Evolutionary conservation across 2,797 vertebrate species (phyloP), one percentile per base, ranked within the genome.

Genomic region (Sebastes trivittatus): DNA sequence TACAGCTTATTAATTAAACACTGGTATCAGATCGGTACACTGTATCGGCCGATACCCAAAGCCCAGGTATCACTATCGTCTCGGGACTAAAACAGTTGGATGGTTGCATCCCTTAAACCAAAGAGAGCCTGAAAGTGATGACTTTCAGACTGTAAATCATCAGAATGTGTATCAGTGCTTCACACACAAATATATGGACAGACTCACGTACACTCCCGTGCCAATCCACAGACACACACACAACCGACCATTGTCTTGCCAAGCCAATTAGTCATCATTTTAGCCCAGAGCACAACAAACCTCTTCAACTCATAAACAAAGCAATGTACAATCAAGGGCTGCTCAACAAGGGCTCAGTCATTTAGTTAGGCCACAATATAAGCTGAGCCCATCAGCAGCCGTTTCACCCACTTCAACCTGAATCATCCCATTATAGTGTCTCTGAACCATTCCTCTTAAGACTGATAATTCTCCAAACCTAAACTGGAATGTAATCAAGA

Each of bases 301-400:
- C 84, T 79, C 82, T 84, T 91, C 78, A 91, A 49, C 60, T 60
- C 66, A 73, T 75, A 77, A 80, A 88, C 89, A 91, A 90, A 81
- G 81, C 74, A 18, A 66, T 23, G 71, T 49, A 87, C 76, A 82
- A 66, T 72, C 27, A 84, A 80, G 68, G 22, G 75, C 77, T 72
- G 55, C 29, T 61, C 9, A 46, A 83, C 81, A 82, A 90, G 64
- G 38, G 62, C 69, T 62, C 79, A 72, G 72, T 83, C 54, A 87
- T 63, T 69, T 60, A 60, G 16, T 3, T 3, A 18, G 46, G 34
- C 71, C 42, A 61, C 73, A 23, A 78, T 75, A 65, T 32, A 72
- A 75, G 75, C 70, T 38, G 8, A 25, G 23, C 30, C 52, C 16
- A 36, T 60, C 20, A 60, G 75, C 73, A 76, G 79, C 78, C 61